A percentile compares a stretch with the other conserved stretches of the same genome.
Conservation (phyloP, 2,797 vertebrate species). For the Hypotaenidia okinawae region DNA sequence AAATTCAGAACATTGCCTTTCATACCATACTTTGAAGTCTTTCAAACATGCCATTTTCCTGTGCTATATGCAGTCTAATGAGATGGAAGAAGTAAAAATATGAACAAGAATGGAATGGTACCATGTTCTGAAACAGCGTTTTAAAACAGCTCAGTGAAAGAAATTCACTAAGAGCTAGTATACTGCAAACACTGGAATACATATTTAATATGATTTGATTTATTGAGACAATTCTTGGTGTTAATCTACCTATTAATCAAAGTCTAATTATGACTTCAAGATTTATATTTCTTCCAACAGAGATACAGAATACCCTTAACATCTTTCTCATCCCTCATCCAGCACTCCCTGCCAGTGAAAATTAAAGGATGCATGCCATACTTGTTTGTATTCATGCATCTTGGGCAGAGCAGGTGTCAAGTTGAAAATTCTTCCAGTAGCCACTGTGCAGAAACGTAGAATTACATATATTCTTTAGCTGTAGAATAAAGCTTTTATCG, state of each 20-base stretch:
- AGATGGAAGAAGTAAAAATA: not conserved
- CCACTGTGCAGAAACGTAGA: not conserved
- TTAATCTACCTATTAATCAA: not conserved
- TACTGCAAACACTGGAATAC: not conserved
- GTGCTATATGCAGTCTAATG: not conserved
- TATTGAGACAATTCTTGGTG: not conserved
- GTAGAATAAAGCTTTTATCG: not conserved
- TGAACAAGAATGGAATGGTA: not conserved
- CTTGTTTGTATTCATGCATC: not conserved
- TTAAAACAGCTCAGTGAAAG: not conserved
- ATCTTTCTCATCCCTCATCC: not conserved
- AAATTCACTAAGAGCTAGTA: not conserved
- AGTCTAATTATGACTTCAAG: not conserved
- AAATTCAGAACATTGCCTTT: not conserved
- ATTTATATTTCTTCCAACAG: not conserved
- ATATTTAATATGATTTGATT: not conserved
- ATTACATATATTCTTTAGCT: not conserved
- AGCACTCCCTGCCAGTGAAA: not conserved
- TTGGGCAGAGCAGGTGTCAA: not conserved
- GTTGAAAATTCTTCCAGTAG: not conserved
- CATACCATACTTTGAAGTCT: not conserved
- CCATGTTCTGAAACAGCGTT: not conserved
- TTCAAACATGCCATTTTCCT: not conserved
- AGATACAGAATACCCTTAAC: not conserved
- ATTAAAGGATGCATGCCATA: not conserved